Evolutionary conservation across 2,113 vertebrate species (phyloP).

Genomic region (Caranx ignobilis): DNA sequence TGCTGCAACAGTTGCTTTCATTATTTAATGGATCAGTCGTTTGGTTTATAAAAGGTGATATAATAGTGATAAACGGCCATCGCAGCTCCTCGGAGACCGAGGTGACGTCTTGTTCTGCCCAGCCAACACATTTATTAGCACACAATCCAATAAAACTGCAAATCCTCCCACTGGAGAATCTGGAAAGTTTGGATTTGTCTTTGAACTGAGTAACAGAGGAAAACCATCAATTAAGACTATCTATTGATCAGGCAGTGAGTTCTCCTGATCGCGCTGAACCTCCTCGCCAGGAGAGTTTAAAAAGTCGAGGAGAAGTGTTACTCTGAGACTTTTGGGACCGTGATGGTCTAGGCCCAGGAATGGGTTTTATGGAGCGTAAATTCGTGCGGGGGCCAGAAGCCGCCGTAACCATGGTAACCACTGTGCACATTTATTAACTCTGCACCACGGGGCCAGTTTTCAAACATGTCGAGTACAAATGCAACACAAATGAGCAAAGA

Average conservation of each 20-base stretch:
- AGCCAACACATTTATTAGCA: not conserved
- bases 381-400: not conserved
- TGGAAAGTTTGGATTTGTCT: not conserved
- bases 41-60: not conserved
- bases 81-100: not conserved
- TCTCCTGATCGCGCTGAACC: not conserved
- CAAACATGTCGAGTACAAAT: not conserved
- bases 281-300: too few species aligned
- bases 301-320: not conserved
- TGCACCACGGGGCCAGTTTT: not conserved
- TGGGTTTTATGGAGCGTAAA: not conserved
- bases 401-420: slow-evolving; percentile 8
- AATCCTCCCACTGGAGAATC: not conserved
- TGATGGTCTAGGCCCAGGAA: not conserved
- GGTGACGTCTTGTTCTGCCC: not conserved
- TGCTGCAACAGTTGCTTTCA: not conserved
- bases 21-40: not conserved
- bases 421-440: not conserved
- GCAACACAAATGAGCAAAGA: not conserved
- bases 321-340: not conserved
- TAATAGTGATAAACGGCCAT: not conserved
- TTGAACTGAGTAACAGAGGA: too few species aligned
- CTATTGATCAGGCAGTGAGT: not conserved
- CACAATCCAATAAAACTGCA: not conserved
- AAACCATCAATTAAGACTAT: too few species aligned